Base-by-base conservation (phyloP, 2,797 vertebrate species). In the Phoebastria nigripes region DNA sequence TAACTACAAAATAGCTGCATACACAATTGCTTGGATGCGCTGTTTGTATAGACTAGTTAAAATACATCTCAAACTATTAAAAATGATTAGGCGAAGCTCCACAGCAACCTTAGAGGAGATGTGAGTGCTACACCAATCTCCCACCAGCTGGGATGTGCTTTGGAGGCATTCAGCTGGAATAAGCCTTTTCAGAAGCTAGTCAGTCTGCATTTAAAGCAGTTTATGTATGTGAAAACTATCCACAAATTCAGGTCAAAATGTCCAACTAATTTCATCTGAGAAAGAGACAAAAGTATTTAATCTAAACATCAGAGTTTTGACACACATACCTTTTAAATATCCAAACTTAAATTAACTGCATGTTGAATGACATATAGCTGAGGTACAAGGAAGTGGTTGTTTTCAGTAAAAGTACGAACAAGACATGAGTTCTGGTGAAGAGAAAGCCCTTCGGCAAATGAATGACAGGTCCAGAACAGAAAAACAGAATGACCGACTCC, bases 181-280 rank as follows among this genome's bases (percentile, higher is more conserved):
- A 2, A 21, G 15, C n/a, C 28, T 21, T 39, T 12, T 20, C 49
- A 51, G 42, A 33, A 63, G 33, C 24, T 2, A 15, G 1, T 31
- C 59, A 24, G 13, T 12, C 35, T n/a, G 69, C 18, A 19, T 16
- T 41, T 44, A 20, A 21, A 49, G 13, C 17, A 15, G 63, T 19
- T 62, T 10, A 12, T 24, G 7, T 1, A 6, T 2, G 1, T 0
- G 28, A 11, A 20, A 81, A 39, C 21, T 2, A 70, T 1, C 29
- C 61, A 18, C 18, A 49, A 26, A 66, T 25, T 21, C 59, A 26
- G n/a, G 35, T 46, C 14, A 31, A 73, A 46, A 26, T 0, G 3
- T 5, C 11, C 3, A 6, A 37, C 3, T 33, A n/a, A 22, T 42
- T 61, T 49, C 17, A 66, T 11, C 49, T 22, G 52, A 54, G 31